phyloP scores from a whole-genome alignment of 2,888 invertebrate species.

The Phragmatobia fuliginosa region DNA sequence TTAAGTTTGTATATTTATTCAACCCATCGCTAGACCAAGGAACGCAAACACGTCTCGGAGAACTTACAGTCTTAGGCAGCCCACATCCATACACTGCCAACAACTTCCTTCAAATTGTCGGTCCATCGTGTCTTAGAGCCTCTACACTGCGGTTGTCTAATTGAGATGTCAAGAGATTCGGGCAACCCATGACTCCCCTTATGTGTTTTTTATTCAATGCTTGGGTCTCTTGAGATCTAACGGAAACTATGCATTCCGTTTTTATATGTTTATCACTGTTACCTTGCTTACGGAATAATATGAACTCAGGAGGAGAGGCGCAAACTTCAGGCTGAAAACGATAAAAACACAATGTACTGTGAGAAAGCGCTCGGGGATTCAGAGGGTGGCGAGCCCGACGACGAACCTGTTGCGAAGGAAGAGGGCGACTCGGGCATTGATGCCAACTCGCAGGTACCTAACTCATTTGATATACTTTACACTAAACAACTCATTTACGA shows the following conservation, averaged over 20 bases:
- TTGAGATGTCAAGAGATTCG: too few relatives aligned
- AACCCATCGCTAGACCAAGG: too few relatives aligned
- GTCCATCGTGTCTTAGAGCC: too few relatives aligned
- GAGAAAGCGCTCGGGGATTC: conserved; percentile 90
- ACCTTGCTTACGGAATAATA: background rate
- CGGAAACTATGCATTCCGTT: background rate
- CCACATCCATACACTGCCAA: too few relatives aligned
- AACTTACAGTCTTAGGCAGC: too few relatives aligned
- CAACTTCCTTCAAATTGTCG: too few relatives aligned
- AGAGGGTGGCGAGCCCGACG: conserved; percentile 83
- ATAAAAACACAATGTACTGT: conserved; percentile 89
- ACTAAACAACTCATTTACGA: background rate
- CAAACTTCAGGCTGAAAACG: conserved; percentile 91
- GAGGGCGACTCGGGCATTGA: conserved; percentile 97
- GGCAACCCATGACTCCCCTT: too few relatives aligned
- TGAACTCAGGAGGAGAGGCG: conserved; percentile 90
- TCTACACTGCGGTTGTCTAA: too few relatives aligned
- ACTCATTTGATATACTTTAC: background rate
- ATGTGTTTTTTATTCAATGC: too few relatives aligned
- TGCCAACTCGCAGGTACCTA: conserved; percentile 90
- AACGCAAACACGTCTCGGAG: too few relatives aligned
- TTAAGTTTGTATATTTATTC: too few relatives aligned
- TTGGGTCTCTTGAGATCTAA: too few relatives aligned
- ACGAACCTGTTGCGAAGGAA: conserved; percentile 87
- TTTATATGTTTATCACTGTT: background rate